A percentile compares a stretch with the other conserved stretches of the same genome.
These are phyloP conservation scores for Brienomyrus longianalis DNA, from an alignment of 2,113 vertebrate genomes.

Conservation along the genomic window DNA sequence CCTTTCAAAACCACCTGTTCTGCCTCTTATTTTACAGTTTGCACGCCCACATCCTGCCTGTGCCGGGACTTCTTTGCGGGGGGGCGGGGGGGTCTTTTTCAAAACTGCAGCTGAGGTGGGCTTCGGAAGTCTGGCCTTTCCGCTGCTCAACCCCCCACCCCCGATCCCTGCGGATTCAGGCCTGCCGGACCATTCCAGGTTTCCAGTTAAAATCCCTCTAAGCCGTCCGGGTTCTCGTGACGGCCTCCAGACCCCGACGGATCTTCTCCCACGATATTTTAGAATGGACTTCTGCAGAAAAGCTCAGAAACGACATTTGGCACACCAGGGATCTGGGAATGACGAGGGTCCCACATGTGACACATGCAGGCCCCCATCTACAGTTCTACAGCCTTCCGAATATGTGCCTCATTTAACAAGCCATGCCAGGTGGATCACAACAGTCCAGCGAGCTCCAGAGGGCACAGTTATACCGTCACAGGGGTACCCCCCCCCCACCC, in stretches of 20 bases:
- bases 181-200: neutral
- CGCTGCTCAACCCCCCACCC: neutral
- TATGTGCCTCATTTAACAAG: neutral
- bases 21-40: conserved; percentile 21
- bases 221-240: neutral
- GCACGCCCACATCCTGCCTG: conserved; percentile 32
- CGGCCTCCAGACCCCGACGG: neutral
- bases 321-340: neutral
- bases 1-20: conserved; percentile 17
- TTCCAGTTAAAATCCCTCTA: neutral
- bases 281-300: neutral
- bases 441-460: neutral
- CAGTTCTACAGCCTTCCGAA: neutral
- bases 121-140: neutral
- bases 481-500: neutral
- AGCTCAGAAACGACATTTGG: neutral
- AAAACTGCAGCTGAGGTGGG: conserved; percentile 20
- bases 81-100: conserved; percentile 26
- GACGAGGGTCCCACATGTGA: neutral
- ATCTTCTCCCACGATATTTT: neutral
- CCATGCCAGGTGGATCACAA: neutral
- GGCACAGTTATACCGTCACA: neutral
- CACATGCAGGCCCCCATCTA: neutral
- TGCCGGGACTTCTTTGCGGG: conserved; percentile 25
- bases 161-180: neutral